Base-by-base conservation (phyloP, 2,113 vertebrate genomes). In the Myrmecophaga tridactyla region DNA sequence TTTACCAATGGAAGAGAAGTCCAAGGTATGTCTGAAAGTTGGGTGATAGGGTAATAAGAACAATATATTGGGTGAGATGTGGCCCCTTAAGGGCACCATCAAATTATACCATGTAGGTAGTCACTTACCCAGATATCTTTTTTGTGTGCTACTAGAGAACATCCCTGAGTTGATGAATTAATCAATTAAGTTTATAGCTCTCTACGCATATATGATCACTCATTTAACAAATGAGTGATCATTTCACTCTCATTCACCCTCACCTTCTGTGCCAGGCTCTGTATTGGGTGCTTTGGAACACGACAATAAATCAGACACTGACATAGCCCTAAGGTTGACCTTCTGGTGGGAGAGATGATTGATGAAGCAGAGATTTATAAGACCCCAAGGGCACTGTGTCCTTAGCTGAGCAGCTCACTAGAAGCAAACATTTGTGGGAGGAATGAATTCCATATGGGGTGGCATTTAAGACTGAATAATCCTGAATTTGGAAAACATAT, bases 161-260 rank as follows among this genome's bases (percentile, higher is more conserved):
- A 83, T 41, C 15, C 6, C 41, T 76, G 34, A 62, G 27, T 77
- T 75, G 56, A 34, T 75, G 15, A 82, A 77, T 65, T 36, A 81
- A 36, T 63, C 76, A 93, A 77, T 94, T 89, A 81, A 92, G 83
- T 31, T 72, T 29, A 81, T 6, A 89, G 39, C 2, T 92, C 84
- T 87, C 34, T 41, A 11, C 46, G 84, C 31, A 46, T 72, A 25
- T 81, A 92, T 84, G 25, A 90, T 67, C 39, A 63, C 25, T 86
- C 67, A 58, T 92, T 94, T 83, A 78, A 78, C 36, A 67, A 90
- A 89, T n/a, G n/a, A n/a, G n/a, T n/a, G n/a, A n/a, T n/a, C n/a
- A n/a, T n/a, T n/a, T n/a, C n/a, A n/a, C n/a, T n/a, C n/a, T n/a
- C n/a, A n/a, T n/a, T n/a, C n/a, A n/a, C n/a, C 34, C 67, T 96